Base-by-base conservation (phyloP, 2,113 vertebrate species). In the Amia ocellicauda region DNA sequence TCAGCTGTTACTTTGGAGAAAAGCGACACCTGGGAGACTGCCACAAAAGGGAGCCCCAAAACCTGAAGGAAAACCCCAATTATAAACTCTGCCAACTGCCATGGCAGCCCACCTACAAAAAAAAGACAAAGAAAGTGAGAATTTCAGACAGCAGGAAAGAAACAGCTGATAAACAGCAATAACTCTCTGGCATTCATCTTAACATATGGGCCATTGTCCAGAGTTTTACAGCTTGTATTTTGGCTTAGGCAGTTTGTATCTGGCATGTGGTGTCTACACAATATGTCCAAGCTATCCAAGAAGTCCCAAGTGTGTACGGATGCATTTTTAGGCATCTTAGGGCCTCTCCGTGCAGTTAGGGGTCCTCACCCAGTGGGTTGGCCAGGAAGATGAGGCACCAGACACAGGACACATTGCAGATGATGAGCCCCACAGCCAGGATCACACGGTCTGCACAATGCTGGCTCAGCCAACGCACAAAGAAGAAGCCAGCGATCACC, bases 1-100 rank as follows among this genome's bases (percentile, higher is more conserved):
- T 88, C 87, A 7, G 88, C 72, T 1, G 91, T 93, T 26, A 92
- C 75, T 83, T 92, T 93, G 36, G 91, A 92, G 67, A 92, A 93
- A 20, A 93, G 88, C 8, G 91, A 92, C 49, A 93, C 84, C 69
- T 92, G 91, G 17, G 91, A 85, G 8, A 92, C 90, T 0, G 89
- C 85, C 1, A 93, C 87, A 66, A 93, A 93, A 0, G 91, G 91
- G 24, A 92, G 73, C 31, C 91, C 90, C 69, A 91, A 68, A 50
- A 92, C 80, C 76, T 93, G 91, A 62, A 93, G 83, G 65, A 92
- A 90, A 49, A 93, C 86, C 1, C 91, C 91, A 9, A 91, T 80
- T 65, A 91, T 79, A 78, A 93, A 89, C 82, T 92, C 89, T 0
- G 79, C 68, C 65, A 93, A 63, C 71, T 85, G 83, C 83, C 80